Base-by-base conservation (phyloP, 2,113 vertebrate genomes). In the Microtus montanus region DNA sequence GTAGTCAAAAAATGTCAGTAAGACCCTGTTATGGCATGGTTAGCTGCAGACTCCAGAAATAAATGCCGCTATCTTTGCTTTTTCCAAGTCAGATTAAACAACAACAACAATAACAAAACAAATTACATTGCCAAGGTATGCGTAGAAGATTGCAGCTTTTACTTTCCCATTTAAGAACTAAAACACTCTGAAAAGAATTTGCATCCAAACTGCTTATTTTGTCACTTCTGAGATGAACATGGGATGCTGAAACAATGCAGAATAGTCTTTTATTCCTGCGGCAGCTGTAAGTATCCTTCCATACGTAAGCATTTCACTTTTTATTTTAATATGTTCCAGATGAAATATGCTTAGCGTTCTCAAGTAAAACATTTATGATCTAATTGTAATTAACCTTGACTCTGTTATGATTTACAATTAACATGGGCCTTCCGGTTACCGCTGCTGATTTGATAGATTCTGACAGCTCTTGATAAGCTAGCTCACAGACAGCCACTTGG, bases 361-460 rank as follows among this genome's bases (percentile, higher is more conserved):
- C 79, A 92, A 92, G 91, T 90, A 94, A 97, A 94, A 94, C 52
- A 90, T 95, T 92, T 91, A 92, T 93, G 93, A 96, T 94, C 85
- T 93, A 96, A 93, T 87, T 94, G 63, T 96, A 95, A 97, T 96
- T 97, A 97, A 95, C 92, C 82, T 96, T 97, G 96, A 92, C 92
- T 95, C 96, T 96, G 92, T 96, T 97, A 94, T 96, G 68, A 91
- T 95, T 97, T 96, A 73, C 95, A 96, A 94, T 96, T 97, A 97
- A 88, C 96, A 73, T 41, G 71, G 73, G 73, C 66, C 71, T 96
- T 97, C 96, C 85, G 66, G 2, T 87, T 96, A 61, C 52, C 79
- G 54, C 52, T 22, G 68, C 54, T 93, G 93, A 90, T 90, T 96
- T 96, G 92, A 94, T 95, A 70, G 87, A 89, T 93, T 94, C 86